Evolutionary conservation across 2,888 invertebrate species (phyloP).

Genomic region (Bembecia ichneumoniformis): DNA sequence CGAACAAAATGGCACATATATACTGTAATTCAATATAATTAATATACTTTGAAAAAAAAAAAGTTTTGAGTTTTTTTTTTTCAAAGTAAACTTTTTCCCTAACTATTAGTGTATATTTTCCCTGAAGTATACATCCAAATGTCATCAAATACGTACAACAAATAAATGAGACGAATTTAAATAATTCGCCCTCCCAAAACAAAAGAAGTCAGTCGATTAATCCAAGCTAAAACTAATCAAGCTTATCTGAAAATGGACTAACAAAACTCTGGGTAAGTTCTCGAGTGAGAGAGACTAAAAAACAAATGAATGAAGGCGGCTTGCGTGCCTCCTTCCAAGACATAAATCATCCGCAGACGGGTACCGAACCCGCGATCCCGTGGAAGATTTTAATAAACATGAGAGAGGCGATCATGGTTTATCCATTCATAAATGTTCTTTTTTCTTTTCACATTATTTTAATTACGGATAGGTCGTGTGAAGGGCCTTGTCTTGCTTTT

Average conservation of each 20-base stretch:
- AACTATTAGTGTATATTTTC: no score
- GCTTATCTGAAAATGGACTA: constrained; percentile 52
- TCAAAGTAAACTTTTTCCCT: no score
- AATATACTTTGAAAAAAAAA: no score
- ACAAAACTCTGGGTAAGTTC: constrained; percentile 26
- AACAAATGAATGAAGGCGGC: constrained; percentile 67
- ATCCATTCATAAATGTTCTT: constrained; percentile 57
- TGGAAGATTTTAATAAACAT: constrained; percentile 66
- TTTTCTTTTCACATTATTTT: constrained; percentile 43
- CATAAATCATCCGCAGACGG: constrained; percentile 59
- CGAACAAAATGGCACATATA: no score
- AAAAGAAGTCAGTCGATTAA: not conserved
- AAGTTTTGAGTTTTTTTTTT: no score
- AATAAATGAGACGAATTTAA: no score
- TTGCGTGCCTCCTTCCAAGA: constrained; percentile 34
- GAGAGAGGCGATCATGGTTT: constrained; percentile 39
- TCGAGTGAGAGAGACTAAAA: constrained; percentile 33
- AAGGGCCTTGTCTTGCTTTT: constrained; percentile 25
- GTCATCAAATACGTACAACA: no score
- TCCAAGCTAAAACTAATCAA: constrained; percentile 66
- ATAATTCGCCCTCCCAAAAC: not conserved
- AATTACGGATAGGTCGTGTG: constrained; percentile 59
- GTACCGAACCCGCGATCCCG: constrained; percentile 43
- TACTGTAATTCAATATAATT: no score
- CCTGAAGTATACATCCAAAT: no score